Percentiles rank a stretch among this genome's conserved stretches.
Conservation (phyloP, 1,140 invertebrate genomes). For the Caenorhabditis elegans region WBcel235 BX284605.5:10858501-10859000, state of each 20-base stretch:
- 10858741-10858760: background rate
- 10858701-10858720: slow-evolving; percentile 28
- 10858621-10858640: background rate
- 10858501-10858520: background rate
- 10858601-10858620: background rate
- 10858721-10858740: slow-evolving; percentile 20
- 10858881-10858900: no score
- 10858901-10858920: no score
- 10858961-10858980: no score
- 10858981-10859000: no score
- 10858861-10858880: no score
- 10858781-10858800: background rate
- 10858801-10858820: background rate
- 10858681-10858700: background rate
- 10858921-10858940: no score
- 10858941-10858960: no score
- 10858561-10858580: background rate
- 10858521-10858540: slow-evolving; percentile 1
- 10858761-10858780: background rate
- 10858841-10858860: no score
- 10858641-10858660: slow-evolving; percentile 10
- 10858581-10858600: slow-evolving; percentile 14
- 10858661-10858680: background rate
- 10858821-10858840: background rate
- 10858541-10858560: background rate